phyloP scores from a whole-genome alignment of 2,888 invertebrate genomes.

The Girardia tigrina region DNA sequence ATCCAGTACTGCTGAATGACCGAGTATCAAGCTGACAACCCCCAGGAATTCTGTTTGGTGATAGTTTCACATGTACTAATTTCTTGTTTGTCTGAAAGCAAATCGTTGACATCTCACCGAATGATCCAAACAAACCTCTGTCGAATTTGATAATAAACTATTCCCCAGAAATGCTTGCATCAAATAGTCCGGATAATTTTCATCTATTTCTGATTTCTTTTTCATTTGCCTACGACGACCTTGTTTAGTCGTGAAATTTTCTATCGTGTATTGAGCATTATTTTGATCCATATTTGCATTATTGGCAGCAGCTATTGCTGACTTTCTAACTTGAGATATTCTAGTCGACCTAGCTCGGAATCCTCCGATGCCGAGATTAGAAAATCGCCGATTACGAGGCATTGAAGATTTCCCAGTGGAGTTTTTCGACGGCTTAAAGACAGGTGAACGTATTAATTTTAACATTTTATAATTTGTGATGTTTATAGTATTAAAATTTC shows the following conservation, averaged over 20 bases:
- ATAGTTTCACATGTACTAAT: neutral
- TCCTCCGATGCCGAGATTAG: slow-evolving; percentile 34
- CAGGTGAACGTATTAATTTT: neutral
- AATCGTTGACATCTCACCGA: neutral
- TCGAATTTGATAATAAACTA: neutral
- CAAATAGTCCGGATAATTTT: slow-evolving; percentile 35
- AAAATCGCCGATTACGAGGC: slow-evolving; percentile 30
- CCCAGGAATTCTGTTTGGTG: neutral
- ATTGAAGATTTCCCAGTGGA: neutral
- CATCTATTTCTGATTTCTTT: slow-evolving; percentile 32
- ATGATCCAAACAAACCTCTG: neutral
- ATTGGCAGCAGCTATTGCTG: neutral
- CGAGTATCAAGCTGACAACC: neutral
- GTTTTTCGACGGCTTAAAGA: neutral
- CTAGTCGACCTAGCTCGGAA: slow-evolving; percentile 31
- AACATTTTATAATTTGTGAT: neutral
- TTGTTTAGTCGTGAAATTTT: neutral
- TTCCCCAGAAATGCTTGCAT: slow-evolving; percentile 35
- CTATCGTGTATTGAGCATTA: neutral
- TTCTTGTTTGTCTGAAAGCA: neutral
- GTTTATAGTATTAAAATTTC: too few relatives aligned
- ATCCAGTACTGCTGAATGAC: slow-evolving; percentile 8
- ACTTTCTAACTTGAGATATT: slow-evolving; percentile 8
- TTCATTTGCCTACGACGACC: slow-evolving; percentile 21
- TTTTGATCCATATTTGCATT: neutral